Conservation (phyloP, 2,888 invertebrate species). For the Athripsodes cinereus region DNA sequence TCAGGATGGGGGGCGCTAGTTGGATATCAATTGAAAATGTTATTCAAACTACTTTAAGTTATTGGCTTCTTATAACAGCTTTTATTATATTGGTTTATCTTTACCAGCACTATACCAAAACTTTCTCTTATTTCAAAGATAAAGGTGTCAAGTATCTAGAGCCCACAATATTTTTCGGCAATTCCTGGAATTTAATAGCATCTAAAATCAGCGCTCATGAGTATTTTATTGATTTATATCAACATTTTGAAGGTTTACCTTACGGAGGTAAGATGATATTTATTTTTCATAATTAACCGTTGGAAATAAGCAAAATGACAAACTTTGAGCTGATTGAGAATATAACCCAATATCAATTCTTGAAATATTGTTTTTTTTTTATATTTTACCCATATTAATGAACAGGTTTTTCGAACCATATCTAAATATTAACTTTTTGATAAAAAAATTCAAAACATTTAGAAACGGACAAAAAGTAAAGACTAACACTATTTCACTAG, state of each 20-base stretch:
- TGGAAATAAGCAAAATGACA: too few species aligned
- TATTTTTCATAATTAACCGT: not conserved
- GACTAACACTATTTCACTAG: too few species aligned
- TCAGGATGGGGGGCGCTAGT: not conserved
- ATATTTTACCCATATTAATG: not conserved
- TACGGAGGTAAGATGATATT: conserved; percentile 39
- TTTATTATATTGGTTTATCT: conserved; percentile 12
- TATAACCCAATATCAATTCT: not conserved
- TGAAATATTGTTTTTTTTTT: not conserved
- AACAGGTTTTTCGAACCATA: too few species aligned
- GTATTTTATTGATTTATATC: conserved; percentile 42
- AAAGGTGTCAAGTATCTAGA: conserved; percentile 42
- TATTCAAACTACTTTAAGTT: not conserved
- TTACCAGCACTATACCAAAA: conserved; percentile 37
- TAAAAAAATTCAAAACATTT: too few species aligned
- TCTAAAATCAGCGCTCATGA: conserved; percentile 44
- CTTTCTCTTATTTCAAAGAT: conserved; percentile 44
- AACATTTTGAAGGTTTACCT: conserved; percentile 42
- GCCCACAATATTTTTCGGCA: conserved; percentile 46
- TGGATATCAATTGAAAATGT: not conserved
- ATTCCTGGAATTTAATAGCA: conserved; percentile 40
- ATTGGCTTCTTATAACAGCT: not conserved
- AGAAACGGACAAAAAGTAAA: too few species aligned
- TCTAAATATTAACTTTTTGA: too few species aligned
- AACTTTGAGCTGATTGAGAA: not conserved